Evolutionary conservation across 2,113 vertebrate genomes (phyloP).

Genomic region (Paraplagusia blochii): DNA sequence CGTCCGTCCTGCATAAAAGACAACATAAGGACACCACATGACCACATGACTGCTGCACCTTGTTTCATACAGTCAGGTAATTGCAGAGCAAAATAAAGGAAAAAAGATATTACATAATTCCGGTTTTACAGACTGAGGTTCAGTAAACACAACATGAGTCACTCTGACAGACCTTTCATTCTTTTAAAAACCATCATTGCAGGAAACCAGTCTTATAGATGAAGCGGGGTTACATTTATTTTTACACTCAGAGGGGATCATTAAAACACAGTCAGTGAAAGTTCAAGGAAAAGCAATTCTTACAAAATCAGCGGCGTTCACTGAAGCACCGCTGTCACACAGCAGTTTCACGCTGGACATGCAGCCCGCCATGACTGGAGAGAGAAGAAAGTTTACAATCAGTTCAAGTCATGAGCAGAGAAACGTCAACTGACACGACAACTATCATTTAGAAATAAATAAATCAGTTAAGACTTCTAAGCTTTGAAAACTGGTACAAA

Average conservation of each 20-base stretch:
- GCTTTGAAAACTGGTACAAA: no score
- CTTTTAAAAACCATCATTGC: background rate
- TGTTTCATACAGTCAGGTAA: background rate
- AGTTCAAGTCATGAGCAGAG: slow-evolving; percentile 10
- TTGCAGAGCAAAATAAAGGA: background rate
- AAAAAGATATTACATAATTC: background rate
- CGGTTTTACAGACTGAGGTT: background rate
- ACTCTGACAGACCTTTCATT: background rate
- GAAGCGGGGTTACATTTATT: background rate
- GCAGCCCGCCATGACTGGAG: slow-evolving; percentile 92
- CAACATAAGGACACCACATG: background rate
- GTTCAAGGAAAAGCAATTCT: slow-evolving; percentile 59
- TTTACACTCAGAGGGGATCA: background rate
- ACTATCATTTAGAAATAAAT: no score
- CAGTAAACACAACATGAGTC: background rate
- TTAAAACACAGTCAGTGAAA: slow-evolving; percentile 11
- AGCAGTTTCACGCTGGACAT: slow-evolving; percentile 90
- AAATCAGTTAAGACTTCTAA: no score
- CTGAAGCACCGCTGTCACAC: slow-evolving; percentile 87
- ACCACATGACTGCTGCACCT: background rate
- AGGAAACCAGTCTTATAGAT: no score
- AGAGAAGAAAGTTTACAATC: slow-evolving; percentile 6
- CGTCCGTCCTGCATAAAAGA: slow-evolving; percentile 83
- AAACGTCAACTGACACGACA: background rate
- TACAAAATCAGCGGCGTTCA: slow-evolving; percentile 88